Percentiles rank a stretch among this genome's conserved stretches.
Conservation (phyloP, 1,140 invertebrate species). For the Drosophila eugracilis region DNA sequence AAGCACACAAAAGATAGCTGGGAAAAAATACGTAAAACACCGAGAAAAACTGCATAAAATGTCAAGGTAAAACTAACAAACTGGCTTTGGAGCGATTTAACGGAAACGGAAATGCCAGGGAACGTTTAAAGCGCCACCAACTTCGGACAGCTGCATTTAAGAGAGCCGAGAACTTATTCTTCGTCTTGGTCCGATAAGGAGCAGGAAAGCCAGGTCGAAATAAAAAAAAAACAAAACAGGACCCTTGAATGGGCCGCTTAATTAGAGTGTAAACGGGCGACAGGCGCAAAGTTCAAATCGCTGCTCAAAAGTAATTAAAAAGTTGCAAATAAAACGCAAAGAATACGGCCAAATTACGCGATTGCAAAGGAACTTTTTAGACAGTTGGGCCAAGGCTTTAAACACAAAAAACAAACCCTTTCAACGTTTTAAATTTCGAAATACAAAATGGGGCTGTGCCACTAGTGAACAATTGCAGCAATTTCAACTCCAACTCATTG, state of each 20-base stretch:
- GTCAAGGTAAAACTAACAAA: conserved; percentile 80
- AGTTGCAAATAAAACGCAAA: conserved; percentile 65
- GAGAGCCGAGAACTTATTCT: conserved; percentile 36
- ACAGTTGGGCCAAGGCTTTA: conserved; percentile 25
- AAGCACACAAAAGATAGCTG: conserved; percentile 22
- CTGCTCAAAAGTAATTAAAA: conserved; percentile 83
- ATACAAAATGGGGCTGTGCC: conserved; percentile 3
- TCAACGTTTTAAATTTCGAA: conserved; percentile 1
- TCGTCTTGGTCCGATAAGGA: conserved; percentile 59
- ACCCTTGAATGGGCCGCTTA: conserved; percentile 65
- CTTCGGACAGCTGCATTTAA: conserved; percentile 58
- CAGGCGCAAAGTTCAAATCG: conserved; percentile 76
- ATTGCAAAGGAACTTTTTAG: conserved; percentile 50
- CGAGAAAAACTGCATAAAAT: conserved; percentile 66
- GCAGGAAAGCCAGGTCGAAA: conserved; percentile 2
- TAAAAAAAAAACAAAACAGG: conserved; percentile 42
- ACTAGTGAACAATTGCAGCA: conserved; percentile 28
- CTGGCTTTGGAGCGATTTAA: conserved; percentile 53
- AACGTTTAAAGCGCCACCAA: conserved; percentile 55
- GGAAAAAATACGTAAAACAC: conserved; percentile 38
- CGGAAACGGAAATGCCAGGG: conserved; percentile 78
- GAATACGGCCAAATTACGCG: conserved; percentile 72
- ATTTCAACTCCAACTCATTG: conserved; percentile 51
- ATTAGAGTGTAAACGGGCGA: conserved; percentile 70
- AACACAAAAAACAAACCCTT: not conserved